phyloP scores from a whole-genome alignment of 2,888 invertebrate genomes.

The Himalopsyche kuldschensis region DNA sequence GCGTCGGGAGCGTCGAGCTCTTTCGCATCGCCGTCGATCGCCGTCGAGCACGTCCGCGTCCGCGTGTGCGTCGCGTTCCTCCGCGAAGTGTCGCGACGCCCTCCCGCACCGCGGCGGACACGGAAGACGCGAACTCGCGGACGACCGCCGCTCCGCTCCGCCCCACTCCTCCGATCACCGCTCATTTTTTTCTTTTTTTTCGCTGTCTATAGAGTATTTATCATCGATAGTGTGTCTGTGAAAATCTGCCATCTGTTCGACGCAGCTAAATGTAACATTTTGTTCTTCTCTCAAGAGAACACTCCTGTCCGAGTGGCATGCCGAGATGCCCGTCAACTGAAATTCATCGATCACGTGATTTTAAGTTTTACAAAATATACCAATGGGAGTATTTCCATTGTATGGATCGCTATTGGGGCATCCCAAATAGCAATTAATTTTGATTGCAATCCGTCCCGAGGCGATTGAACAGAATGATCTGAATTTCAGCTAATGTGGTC shows the following conservation, averaged over 20 bases:
- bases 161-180: slow-evolving; percentile 38
- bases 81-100: slow-evolving; percentile 43
- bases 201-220: slow-evolving; percentile 25
- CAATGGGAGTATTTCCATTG: neutral
- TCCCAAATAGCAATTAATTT: neutral
- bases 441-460: neutral
- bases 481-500: slow-evolving; percentile 27
- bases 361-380: neutral
- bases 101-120: neutral
- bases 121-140: slow-evolving; percentile 29
- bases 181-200: slow-evolving; percentile 17
- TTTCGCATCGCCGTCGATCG: slow-evolving; percentile 54
- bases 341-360: slow-evolving; percentile 3
- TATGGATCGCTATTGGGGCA: neutral
- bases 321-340: slow-evolving; percentile 13
- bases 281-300: neutral
- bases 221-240: slow-evolving; percentile 34
- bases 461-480: neutral
- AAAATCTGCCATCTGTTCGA: slow-evolving; percentile 36
- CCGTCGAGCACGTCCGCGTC: slow-evolving; percentile 46
- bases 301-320: slow-evolving; percentile 8
- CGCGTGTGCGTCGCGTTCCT: slow-evolving; percentile 47
- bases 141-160: slow-evolving; percentile 54
- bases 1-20: neutral
- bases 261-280: slow-evolving; percentile 30